Evolutionary conservation across 2,888 invertebrate species (phyloP), one percentile per base, ranked within the genome.

Genomic region (Amphipyra tragopoginis): DNA sequence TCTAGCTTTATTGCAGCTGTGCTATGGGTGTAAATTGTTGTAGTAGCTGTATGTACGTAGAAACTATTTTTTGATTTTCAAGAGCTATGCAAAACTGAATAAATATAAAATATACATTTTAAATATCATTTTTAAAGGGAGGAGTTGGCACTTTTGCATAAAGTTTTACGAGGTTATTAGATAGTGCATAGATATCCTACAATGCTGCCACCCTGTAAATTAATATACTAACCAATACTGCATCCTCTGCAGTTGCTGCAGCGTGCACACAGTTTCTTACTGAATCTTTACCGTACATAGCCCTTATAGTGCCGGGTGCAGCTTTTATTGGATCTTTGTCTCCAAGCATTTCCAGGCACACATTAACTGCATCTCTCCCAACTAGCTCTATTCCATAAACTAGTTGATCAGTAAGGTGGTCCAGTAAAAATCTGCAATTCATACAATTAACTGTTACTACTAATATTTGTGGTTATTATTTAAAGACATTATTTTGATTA

Each of bases 381-480:
- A 98, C 96, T 53, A 98, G 83, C 87, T 98, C 97, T 81, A 98
- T 81, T 0, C 96, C 97, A 79, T 97, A 91, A 0, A 97, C 95
- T 11, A 96, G 95, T 13, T 97, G 97, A 44, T 96, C 96, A 29
- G 96, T 96, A 33, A 98, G 88, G 83, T 96, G 94, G 62, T 96
- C 96, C 51, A 97, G 81, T 40, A 97, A 87, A 72, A 95, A 94
- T 62, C 96, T 96, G 56, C 1, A 72, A 65, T 43, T 13, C 6
- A 40, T 11, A 10, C n/a, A 15, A 38, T 15, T 39, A n/a, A 21
- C 21, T 21, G 21, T n/a, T 10, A 49, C 5, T 21, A 26, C 7
- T 1, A 8, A 8, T 9, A 38, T 13, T 6, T 15, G 11, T 10
- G 38, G 15, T 38, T 40, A 1, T 15, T 3, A 10, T 21, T 21